These are phyloP conservation scores for Tetramorium alpestre DNA, from an alignment of 1,140 invertebrate genomes.

Conservation along the genomic window DNA sequence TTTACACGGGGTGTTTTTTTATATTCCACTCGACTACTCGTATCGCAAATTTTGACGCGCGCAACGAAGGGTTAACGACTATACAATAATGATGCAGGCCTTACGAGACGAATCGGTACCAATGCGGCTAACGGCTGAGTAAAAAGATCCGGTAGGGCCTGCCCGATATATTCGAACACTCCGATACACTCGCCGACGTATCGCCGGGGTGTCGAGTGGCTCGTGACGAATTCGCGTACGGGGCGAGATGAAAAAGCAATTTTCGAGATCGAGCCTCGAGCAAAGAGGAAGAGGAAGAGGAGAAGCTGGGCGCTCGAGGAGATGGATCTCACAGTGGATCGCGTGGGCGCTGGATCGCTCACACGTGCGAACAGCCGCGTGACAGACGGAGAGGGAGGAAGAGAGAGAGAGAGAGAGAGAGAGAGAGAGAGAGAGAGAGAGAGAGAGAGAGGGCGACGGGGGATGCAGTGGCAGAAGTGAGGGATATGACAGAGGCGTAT, in stretches of 20 bases:
- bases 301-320: neutral
- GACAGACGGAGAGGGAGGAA: conserved; percentile 33
- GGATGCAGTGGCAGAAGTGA: conserved; percentile 23
- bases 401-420: too few relatives aligned
- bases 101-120: conserved; percentile 39
- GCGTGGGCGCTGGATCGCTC: conserved; percentile 53
- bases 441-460: neutral
- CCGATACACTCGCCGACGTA: conserved; percentile 33
- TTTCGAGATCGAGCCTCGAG: conserved; percentile 64
- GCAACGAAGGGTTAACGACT: neutral
- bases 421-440: too few relatives aligned
- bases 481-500: conserved; percentile 61
- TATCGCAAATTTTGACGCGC: too few relatives aligned
- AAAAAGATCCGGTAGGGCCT: neutral
- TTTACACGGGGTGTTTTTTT: too few relatives aligned
- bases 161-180: conserved; percentile 16
- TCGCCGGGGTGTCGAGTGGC: conserved; percentile 49
- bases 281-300: conserved; percentile 27
- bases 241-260: conserved; percentile 77
- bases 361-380: conserved; percentile 58
- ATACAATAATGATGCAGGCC: neutral
- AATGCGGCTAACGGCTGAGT: neutral
- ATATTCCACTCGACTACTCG: too few relatives aligned
- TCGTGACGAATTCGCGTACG: conserved; percentile 77
- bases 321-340: conserved; percentile 48